Evolutionary conservation across 2,113 vertebrate species (phyloP), one percentile per base, ranked within the genome.

Genomic region (Passer montanus): DNA sequence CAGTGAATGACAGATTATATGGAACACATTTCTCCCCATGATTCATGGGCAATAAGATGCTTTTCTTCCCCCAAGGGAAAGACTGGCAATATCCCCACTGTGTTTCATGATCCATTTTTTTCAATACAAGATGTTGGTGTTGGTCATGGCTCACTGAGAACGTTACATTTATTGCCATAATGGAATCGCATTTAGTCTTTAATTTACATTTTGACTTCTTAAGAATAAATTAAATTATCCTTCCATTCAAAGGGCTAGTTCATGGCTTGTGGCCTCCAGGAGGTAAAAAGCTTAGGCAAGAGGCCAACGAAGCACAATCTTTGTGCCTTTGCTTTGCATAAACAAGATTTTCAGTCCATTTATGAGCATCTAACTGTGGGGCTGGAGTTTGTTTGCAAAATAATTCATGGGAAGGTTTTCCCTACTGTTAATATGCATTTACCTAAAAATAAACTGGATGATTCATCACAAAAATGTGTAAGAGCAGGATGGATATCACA

Each of bases 121-220:
- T 35, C 21, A 44, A 24, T 52, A 55, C 44, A 24, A 35, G 3
- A 49, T 64, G 64, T 69, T 93, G 8, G 55, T 60, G 37, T 58
- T 93, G 15, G 55, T 75, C 41, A 31, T 43, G 26, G 69, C 47
- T 82, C 13, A 60, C 44, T 78, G 68, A 10, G n/a, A 77, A 41
- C 20, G 46, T 53, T 52, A 69, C 11, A n/a, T 78, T 81, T 78
- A 81, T 83, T 73, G 13, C 41, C 43, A 20, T 62, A 80, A 67
- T 7, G 26, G 53, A 83, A 68, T 1, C 1, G 15, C 82, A 87
- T 66, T 68, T 63, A 60, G 26, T 68, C 47, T 76, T 88, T 30
- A 75, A 75, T 72, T 91, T 76, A 62, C 39, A 44, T 84, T 95
- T 90, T 89, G 22, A 92, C 28, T 81, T 90, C 11, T n/a, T 44